Conservation (phyloP, 2,113 vertebrate genomes). For the Cervus canadensis region DNA sequence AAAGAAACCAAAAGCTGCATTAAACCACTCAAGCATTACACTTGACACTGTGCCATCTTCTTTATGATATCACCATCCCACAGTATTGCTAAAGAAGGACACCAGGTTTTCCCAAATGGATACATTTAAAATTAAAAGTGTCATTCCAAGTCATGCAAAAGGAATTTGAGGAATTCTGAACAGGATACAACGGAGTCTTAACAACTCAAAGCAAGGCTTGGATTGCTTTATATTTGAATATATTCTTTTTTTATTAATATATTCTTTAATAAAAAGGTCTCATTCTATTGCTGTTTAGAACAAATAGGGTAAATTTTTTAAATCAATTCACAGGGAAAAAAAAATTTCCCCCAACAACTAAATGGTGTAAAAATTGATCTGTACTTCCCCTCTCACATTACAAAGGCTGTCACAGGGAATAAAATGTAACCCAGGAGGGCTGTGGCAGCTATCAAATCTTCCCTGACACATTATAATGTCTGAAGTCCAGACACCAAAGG, state of each 20-base stretch:
- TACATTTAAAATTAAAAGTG: constrained; percentile 57
- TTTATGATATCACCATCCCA: not conserved
- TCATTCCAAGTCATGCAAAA: constrained; percentile 54
- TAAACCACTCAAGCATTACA: not conserved
- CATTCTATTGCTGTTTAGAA: constrained; percentile 46
- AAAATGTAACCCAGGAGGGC: constrained; percentile 79
- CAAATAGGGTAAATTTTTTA: not conserved
- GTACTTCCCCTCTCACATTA: constrained; percentile 79
- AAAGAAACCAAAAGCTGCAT: not conserved
- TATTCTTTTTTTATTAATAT: not conserved
- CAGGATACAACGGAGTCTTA: not conserved
- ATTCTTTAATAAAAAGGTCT: constrained; percentile 3
- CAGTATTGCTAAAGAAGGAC: not conserved
- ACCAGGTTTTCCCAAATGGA: constrained; percentile 19
- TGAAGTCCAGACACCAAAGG: constrained; percentile 80
- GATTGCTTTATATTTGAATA: not conserved
- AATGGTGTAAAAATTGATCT: constrained; percentile 75
- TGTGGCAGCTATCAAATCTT: constrained; percentile 77
- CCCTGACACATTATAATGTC: constrained; percentile 80
- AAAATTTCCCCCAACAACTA: constrained; percentile 51
- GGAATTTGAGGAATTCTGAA: not conserved
- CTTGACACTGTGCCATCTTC: not conserved
- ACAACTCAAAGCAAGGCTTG: not conserved
- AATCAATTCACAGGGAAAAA: constrained; percentile 45
- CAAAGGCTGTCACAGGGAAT: constrained; percentile 82